Percentiles rank a stretch among this genome's conserved stretches.
These are phyloP conservation scores for Esox niger DNA, from an alignment of 2,113 vertebrate genomes.

Conservation along the genomic window DNA sequence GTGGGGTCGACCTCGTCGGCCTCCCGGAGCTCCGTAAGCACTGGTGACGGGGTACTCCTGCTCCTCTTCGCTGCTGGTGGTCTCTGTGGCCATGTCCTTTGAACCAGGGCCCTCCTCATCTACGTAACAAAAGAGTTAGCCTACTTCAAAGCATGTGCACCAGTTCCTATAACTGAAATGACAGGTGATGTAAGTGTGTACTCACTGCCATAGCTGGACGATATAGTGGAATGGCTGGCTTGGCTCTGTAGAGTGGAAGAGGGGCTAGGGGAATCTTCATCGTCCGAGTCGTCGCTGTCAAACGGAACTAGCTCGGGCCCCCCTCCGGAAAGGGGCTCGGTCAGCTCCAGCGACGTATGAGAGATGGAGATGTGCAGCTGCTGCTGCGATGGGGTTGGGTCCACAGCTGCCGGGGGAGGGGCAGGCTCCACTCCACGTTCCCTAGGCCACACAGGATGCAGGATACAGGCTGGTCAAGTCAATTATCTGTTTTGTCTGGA, in stretches of 20 bases:
- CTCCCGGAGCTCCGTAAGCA: conserved; percentile 68
- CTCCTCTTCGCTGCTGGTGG: conserved; percentile 96
- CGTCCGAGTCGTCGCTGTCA: conserved; percentile 93
- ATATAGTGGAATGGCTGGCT: conserved; percentile 95
- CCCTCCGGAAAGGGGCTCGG: conserved; percentile 67
- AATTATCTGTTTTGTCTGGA: neutral
- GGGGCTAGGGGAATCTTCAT: conserved; percentile 94
- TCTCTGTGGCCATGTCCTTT: conserved; percentile 88
- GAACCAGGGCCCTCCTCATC: conserved; percentile 88
- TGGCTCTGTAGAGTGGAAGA: conserved; percentile 96
- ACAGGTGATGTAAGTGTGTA: conserved; percentile 23
- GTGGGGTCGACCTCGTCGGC: conserved; percentile 57
- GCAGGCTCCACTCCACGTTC: conserved; percentile 70
- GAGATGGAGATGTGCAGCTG: conserved; percentile 95
- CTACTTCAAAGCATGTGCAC: neutral
- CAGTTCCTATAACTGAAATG: neutral
- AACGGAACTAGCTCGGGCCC: conserved; percentile 89
- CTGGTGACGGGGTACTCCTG: conserved; percentile 83
- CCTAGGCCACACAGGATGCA: conserved; percentile 57
- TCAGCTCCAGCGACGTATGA: conserved; percentile 85
- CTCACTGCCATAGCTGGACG: conserved; percentile 94
- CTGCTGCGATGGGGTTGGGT: conserved; percentile 73
- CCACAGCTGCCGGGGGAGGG: conserved; percentile 11
- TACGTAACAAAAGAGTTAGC: conserved; percentile 38
- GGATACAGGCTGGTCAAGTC: neutral